phyloP scores from a whole-genome alignment of 2,113 vertebrate species.

The Dicaeum eximium region DNA sequence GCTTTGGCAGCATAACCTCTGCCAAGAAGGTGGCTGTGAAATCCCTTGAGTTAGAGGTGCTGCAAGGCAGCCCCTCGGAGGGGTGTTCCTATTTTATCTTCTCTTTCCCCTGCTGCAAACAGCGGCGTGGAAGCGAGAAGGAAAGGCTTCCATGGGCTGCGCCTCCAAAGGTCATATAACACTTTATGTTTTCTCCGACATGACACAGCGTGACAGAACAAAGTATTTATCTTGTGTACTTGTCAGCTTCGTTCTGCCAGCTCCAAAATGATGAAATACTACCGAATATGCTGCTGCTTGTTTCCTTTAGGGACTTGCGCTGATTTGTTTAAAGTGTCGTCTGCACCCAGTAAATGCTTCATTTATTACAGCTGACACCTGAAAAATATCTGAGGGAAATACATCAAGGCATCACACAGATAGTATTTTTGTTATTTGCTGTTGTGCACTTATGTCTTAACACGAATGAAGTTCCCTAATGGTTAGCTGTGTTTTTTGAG shows the following conservation, averaged over 20 bases:
- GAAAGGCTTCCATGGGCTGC: neutral
- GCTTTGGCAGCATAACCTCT: neutral
- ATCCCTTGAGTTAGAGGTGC: neutral
- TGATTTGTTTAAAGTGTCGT: slow-evolving; percentile 67
- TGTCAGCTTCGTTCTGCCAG: slow-evolving; percentile 67
- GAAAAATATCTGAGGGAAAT: slow-evolving; percentile 27
- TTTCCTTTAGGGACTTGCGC: slow-evolving; percentile 54
- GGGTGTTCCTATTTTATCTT: neutral
- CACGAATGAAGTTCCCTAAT: neutral
- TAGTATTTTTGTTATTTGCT: slow-evolving; percentile 7
- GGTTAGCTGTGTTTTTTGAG: neutral
- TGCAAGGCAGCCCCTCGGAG: neutral
- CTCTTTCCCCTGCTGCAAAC: neutral
- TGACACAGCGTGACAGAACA: slow-evolving; percentile 72
- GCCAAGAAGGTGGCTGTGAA: neutral
- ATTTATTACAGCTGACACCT: slow-evolving; percentile 68
- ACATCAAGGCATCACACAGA: neutral
- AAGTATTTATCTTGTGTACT: slow-evolving; percentile 74
- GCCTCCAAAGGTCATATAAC: slow-evolving; percentile 68
- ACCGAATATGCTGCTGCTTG: slow-evolving; percentile 49
- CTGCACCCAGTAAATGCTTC: slow-evolving; percentile 64
- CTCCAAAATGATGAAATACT: slow-evolving; percentile 69
- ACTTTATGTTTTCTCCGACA: slow-evolving; percentile 60
- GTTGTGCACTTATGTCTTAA: slow-evolving; percentile 1
- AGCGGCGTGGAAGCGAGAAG: neutral